Conservation (phyloP, 1,140 invertebrate species). For the Drosophila triauraria region DNA sequence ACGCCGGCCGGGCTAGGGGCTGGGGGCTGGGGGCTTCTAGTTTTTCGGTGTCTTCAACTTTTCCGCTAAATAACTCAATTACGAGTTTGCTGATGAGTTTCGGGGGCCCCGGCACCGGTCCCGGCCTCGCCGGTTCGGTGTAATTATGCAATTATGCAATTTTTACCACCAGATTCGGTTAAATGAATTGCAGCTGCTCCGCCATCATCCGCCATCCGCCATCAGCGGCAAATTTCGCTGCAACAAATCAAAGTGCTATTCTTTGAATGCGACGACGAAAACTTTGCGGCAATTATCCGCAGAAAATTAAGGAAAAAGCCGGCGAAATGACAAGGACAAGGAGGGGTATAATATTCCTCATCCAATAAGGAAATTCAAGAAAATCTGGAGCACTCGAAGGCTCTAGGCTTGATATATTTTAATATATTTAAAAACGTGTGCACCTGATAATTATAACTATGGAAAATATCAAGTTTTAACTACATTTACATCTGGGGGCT, state of each 20-base stretch:
- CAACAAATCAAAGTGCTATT: constrained; percentile 70
- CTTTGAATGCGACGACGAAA: constrained; percentile 52
- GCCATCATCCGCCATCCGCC: not conserved
- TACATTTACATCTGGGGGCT: no score
- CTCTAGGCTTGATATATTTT: not conserved
- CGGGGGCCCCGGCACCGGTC: not conserved
- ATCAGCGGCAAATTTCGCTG: constrained; percentile 30
- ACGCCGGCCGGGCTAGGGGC: not conserved
- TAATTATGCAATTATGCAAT: constrained; percentile 73
- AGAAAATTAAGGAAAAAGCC: constrained; percentile 6
- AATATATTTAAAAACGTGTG: no score
- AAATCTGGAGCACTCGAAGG: constrained; percentile 1
- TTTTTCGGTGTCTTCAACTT: constrained; percentile 49
- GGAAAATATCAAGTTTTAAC: no score
- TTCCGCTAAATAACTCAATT: constrained; percentile 73
- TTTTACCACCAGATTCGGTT: constrained; percentile 36
- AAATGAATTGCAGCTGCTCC: constrained; percentile 72
- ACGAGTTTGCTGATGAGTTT: constrained; percentile 18
- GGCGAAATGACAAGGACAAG: not conserved
- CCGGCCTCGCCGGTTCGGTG: not conserved
- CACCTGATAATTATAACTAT: no score
- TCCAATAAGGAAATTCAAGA: not conserved
- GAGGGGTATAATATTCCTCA: not conserved
- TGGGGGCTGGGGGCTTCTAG: not conserved
- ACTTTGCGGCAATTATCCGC: constrained; percentile 73